Base-by-base conservation (phyloP, 2,797 vertebrate genomes). In the Phyllotis vaccarum region DNA sequence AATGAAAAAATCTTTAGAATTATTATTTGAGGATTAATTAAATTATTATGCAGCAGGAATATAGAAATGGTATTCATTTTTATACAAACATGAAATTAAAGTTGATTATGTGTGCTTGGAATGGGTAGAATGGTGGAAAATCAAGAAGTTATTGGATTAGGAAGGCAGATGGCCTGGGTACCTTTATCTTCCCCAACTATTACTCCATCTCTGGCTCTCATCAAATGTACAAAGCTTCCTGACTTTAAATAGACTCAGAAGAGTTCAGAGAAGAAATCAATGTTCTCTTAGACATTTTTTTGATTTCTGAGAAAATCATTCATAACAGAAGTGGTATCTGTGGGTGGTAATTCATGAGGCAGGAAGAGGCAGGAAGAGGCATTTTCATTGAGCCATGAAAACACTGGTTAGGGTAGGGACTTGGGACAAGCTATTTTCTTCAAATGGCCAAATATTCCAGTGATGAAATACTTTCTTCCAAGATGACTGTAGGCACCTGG, bases 61-160 rank as follows among this genome's bases (percentile, higher is more conserved):
- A 91, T 37, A 94, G 93, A 91, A 37, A 75, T 75, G 68, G 29
- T 43, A 90, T 89, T 94, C 27, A n/a, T 91, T 97, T 95, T 96
- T 96, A 95, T 94, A 90, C 90, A 95, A 79, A 86, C 56, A 60
- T 76, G 52, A 97, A 96, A 90, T 96, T 66, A 95, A 85, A 93
- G 90, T 93, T 95, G 72, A 88, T 90, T 74, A 58, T 68, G 40
- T 95, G 86, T 95, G 54, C 64, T 68, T 68, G 64, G 49, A 91
- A 93, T 56, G 56, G 16, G 64, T 89, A 96, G 98, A 97, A 97
- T 90, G 97, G 96, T 97, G 97, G 97, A 97, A 98, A 98, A 96
- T 98, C 98, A 98, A 95, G 98, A 96, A 93, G 96, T 97, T 95
- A 86, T 97, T 98, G 98, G 98, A 98, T 98, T 98, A 97, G 96